Base-by-base conservation (phyloP, 2,797 vertebrate species). In the Chaunax sp. region DNA sequence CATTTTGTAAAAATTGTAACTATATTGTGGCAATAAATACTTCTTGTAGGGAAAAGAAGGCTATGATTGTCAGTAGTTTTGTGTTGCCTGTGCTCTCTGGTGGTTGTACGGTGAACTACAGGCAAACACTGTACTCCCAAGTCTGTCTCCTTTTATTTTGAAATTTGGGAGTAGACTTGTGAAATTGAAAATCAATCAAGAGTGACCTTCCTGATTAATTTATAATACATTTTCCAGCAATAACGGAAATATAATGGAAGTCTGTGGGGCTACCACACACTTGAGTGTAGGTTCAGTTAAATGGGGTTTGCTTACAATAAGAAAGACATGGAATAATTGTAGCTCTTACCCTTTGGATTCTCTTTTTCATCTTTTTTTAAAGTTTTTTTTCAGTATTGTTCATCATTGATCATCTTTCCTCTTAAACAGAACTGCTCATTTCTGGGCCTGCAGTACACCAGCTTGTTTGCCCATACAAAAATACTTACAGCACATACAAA, bases 1-100 rank as follows among this genome's bases (percentile, higher is more conserved):
- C 0, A 70, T 90, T 93, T 90, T 92, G 83, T 86, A 75, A 69
- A 89, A 82, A 76, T 0, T 90, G n/a, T 74, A 80, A 83, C 22
- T 75, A 82, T 80, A 75, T 76, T 90, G 69, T 72, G 80, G 82
- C 78, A 92, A 92, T 92, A 90, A 92, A 75, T 20, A 63, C 64
- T 77, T 82, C 69, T 78, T 79, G 55, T 76, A 75, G 64, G 64
- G 68, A 61, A 78, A 64, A 59, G 41, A n/a, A 54, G 59, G 40
- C 11, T 23, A 51, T 60, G 52, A 69, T 55, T 75, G 66, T 55
- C 3, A 38, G 13, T 30, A n/a, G 12, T 3, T 33, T 33, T 16
- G 19, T 43, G 46, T 38, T 55, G 22, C 44, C 26, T 66, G 19
- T 55, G 11, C 71, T 81, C 79, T 41, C 86, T 81, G 37, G 64